phyloP scores from a whole-genome alignment of 2,797 vertebrate genomes.

The Australoheros facetus region DNA sequence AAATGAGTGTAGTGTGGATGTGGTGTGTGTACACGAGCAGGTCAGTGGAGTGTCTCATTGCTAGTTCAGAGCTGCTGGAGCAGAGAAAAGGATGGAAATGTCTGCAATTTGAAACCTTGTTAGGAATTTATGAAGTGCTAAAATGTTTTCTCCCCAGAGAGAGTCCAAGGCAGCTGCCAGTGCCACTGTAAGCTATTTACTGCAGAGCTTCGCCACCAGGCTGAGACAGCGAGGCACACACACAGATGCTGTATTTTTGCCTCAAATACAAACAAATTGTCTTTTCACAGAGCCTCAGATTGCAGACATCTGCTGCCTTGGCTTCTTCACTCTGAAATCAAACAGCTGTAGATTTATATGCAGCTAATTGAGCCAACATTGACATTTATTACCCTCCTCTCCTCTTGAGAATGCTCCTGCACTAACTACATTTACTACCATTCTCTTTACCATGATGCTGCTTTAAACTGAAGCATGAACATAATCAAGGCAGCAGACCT shows the following conservation, averaged over 20 bases:
- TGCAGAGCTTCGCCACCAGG: slow-evolving; percentile 64
- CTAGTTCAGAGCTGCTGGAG: slow-evolving; percentile 75
- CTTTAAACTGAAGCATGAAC: slow-evolving; percentile 48
- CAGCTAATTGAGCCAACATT: slow-evolving; percentile 75
- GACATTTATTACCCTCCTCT: slow-evolving; percentile 55
- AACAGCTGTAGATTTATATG: slow-evolving; percentile 74
- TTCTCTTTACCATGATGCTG: slow-evolving; percentile 48
- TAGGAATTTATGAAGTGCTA: slow-evolving; percentile 99
- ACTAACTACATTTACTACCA: slow-evolving; percentile 46
- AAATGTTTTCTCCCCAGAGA: slow-evolving; percentile 95
- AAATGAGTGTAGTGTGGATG: slow-evolving; percentile 22
- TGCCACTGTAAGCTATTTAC: slow-evolving; percentile 79
- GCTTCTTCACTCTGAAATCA: slow-evolving; percentile 71
- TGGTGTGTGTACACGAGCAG: slow-evolving; percentile 26
- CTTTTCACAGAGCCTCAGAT: slow-evolving; percentile 4
- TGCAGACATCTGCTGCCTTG: slow-evolving; percentile 53
- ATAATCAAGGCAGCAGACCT: slow-evolving; percentile 53
- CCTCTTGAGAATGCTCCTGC: slow-evolving; percentile 41
- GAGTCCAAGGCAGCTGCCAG: slow-evolving; percentile 90
- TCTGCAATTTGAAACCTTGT: slow-evolving; percentile 97
- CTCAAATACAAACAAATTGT: slow-evolving; percentile 39
- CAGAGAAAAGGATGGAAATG: slow-evolving; percentile 85
- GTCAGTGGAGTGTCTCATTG: slow-evolving; percentile 63
- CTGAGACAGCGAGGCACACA: slow-evolving; percentile 62
- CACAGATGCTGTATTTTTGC: slow-evolving; percentile 19